Conservation (phyloP, 1,140 invertebrate species). For the Tetramorium simillimum region DNA sequence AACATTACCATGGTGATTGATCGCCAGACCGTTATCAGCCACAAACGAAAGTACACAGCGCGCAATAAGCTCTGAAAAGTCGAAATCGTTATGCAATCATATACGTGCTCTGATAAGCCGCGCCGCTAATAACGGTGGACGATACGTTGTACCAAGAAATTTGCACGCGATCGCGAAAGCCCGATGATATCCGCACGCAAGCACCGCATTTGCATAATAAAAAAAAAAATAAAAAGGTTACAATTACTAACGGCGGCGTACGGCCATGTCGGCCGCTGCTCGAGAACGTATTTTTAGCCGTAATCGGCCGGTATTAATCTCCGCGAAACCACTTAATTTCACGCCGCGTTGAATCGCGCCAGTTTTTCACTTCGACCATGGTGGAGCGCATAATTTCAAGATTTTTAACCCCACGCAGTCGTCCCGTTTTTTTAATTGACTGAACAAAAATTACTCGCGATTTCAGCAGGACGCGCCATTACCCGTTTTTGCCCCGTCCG, state of each 20-base stretch:
- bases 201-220: slow-evolving; percentile 52
- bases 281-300: slow-evolving; percentile 53
- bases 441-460: slow-evolving; percentile 6
- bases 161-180: slow-evolving; percentile 45
- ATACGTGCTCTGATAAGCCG: slow-evolving; percentile 50
- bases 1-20: slow-evolving; percentile 56
- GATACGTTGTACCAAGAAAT: slow-evolving; percentile 53
- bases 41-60: slow-evolving; percentile 6
- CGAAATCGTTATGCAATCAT: slow-evolving; percentile 47
- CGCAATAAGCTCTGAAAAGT: background rate
- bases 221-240: slow-evolving; percentile 41
- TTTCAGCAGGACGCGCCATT: slow-evolving; percentile 4
- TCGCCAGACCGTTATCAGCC: slow-evolving; percentile 50
- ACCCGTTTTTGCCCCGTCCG: background rate
- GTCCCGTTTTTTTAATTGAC: slow-evolving; percentile 31
- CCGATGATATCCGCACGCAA: slow-evolving; percentile 30
- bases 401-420: slow-evolving; percentile 28
- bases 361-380: slow-evolving; percentile 46
- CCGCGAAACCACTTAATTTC: slow-evolving; percentile 60
- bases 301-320: slow-evolving; percentile 60
- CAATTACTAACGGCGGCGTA: slow-evolving; percentile 40
- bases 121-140: slow-evolving; percentile 62
- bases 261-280: slow-evolving; percentile 30
- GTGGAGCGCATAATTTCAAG: slow-evolving; percentile 45
- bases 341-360: slow-evolving; percentile 57